phyloP scores from a whole-genome alignment of 2,113 vertebrate species.

The Dromas ardeola region DNA sequence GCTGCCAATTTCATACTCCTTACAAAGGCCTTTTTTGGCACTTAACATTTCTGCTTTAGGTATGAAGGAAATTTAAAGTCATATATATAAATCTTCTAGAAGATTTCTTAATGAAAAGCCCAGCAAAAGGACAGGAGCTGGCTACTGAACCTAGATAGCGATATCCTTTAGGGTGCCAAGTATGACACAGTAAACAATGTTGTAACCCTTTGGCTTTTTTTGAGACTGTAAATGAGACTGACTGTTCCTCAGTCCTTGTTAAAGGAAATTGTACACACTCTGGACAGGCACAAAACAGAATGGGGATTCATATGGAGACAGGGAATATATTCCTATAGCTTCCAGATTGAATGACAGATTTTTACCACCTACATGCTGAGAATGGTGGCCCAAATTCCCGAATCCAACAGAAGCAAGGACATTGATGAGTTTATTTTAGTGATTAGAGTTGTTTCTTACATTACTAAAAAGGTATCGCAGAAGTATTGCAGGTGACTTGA shows the following conservation, averaged over 20 bases:
- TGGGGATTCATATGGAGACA: slow-evolving; percentile 34
- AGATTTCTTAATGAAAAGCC: background rate
- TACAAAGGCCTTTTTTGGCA: background rate
- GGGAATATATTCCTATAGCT: background rate
- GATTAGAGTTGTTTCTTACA: background rate
- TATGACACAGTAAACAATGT: background rate
- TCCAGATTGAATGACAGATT: slow-evolving; percentile 57
- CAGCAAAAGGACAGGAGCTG: background rate
- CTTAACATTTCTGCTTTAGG: background rate
- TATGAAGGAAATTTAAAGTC: background rate
- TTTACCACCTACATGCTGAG: slow-evolving; percentile 43
- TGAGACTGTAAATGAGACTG: slow-evolving; percentile 2
- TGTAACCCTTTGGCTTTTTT: background rate
- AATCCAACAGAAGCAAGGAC: slow-evolving; percentile 27
- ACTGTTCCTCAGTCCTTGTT: background rate
- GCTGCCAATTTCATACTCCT: background rate
- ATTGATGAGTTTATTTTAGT: slow-evolving; percentile 50
- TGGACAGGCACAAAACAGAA: slow-evolving; percentile 34
- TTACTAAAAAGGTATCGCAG: background rate
- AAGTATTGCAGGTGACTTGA: background rate
- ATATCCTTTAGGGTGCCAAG: background rate
- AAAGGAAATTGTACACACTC: slow-evolving; percentile 5
- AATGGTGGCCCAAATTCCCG: slow-evolving; percentile 44
- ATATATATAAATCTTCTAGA: background rate
- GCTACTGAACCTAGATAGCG: background rate